These are phyloP conservation scores for Ara ararauna DNA, from an alignment of 2,797 vertebrate species.

Conservation along the genomic window DNA sequence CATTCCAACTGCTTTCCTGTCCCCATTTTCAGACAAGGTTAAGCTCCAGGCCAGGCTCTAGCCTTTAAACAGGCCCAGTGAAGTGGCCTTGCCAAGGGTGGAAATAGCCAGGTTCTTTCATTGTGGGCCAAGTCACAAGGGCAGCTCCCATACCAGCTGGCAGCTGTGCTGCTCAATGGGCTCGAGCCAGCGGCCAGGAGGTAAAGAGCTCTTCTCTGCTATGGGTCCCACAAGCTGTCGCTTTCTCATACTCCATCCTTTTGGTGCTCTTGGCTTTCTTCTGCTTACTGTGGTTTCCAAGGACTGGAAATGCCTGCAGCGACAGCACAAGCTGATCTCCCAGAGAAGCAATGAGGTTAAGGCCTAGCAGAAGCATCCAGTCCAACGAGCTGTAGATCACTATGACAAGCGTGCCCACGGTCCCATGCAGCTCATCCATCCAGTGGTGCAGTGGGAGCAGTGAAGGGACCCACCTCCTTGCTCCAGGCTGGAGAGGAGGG, in stretches of 20 bases:
- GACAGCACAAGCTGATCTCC: not conserved
- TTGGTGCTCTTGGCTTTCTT: not conserved
- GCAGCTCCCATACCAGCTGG: slow-evolving; percentile 39
- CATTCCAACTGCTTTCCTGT: slow-evolving; percentile 41
- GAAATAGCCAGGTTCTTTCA: slow-evolving; percentile 50
- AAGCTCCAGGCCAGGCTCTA: slow-evolving; percentile 18
- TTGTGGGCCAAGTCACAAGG: slow-evolving; percentile 47
- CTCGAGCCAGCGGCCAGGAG: not conserved
- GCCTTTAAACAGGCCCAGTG: slow-evolving; percentile 19
- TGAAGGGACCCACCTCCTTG: not conserved
- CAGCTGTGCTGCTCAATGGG: not conserved
- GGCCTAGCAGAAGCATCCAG: not conserved
- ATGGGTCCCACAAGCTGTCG: not conserved
- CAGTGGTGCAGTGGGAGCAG: fast-evolving
- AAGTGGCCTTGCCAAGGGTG: slow-evolving; percentile 19
- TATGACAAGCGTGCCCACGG: fast-evolving
- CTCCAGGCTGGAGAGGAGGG: not conserved
- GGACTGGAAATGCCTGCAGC: not conserved
- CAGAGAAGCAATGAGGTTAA: not conserved
- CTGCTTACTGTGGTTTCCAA: not conserved
- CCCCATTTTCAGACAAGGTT: slow-evolving; percentile 42
- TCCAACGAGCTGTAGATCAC: not conserved
- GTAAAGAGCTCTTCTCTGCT: slow-evolving; percentile 10
- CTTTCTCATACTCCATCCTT: not conserved
- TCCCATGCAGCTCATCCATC: not conserved